A percentile compares a stretch with the other conserved stretches of the same genome.
phyloP scores from a whole-genome alignment of 2,888 invertebrate genomes.

The Cephalotes varians region DNA sequence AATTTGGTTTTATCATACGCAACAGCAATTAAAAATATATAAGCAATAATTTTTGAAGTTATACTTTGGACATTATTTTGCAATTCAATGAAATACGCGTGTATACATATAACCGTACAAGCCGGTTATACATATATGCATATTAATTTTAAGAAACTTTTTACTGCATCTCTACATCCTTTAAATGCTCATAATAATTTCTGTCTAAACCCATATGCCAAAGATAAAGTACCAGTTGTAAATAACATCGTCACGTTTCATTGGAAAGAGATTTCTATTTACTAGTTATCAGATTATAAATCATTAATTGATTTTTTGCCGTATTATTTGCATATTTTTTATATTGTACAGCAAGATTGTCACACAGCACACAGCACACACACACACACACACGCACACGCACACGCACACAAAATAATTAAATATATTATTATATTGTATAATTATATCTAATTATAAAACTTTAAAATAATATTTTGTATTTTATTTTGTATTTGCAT shows the following conservation, averaged over 20 bases:
- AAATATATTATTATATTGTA: slow-evolving; percentile 26
- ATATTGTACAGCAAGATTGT: background rate
- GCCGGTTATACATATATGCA: slow-evolving; percentile 23
- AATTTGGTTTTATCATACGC: background rate
- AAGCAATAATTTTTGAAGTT: slow-evolving; percentile 20
- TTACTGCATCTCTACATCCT: slow-evolving; percentile 31
- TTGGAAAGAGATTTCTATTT: slow-evolving; percentile 63
- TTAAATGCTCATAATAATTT: slow-evolving; percentile 45
- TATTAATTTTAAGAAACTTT: slow-evolving; percentile 33
- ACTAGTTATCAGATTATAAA: slow-evolving; percentile 56
- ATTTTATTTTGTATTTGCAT: too few species aligned
- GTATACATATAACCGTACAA: background rate
- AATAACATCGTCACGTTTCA: slow-evolving; percentile 65
- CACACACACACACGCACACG: too few species aligned
- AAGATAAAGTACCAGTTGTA: slow-evolving; percentile 32
- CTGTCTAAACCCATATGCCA: background rate
- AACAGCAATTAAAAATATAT: background rate
- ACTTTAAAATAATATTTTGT: background rate
- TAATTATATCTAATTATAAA: background rate
- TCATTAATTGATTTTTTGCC: slow-evolving; percentile 54
- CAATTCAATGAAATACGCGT: slow-evolving; percentile 34
- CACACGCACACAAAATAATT: too few species aligned
- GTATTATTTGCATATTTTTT: slow-evolving; percentile 49
- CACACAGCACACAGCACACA: background rate
- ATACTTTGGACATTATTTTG: slow-evolving; percentile 22